Base-by-base conservation (phyloP, 2,797 vertebrate genomes). In the Calcarius lapponicus region DNA sequence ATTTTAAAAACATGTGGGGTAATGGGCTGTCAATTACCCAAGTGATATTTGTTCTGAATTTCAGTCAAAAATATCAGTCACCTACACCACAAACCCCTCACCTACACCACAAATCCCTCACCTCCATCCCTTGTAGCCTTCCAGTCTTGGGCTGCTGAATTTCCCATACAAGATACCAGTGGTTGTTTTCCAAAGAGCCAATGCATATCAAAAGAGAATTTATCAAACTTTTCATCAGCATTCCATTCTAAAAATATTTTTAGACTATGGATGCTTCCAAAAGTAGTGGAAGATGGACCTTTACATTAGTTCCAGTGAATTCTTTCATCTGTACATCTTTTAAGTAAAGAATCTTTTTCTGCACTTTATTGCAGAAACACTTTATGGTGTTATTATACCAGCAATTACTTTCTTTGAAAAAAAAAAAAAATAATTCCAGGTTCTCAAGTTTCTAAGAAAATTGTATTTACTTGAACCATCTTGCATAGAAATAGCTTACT, bases 401-500 rank as follows among this genome's bases (percentile, higher is more conserved):
- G 28, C 6, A 80, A 48, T n/a, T 71, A 43, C 24, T 45, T 73
- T 36, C 25, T 34, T 57, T 22, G 36, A 8, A 28, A 45, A 15
- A 11, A 38, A 20, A 9, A 48, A 38, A 42, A 29, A 29, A 19
- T 0, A 4, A 28, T 31, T 21, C 34, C 4, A 51, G 5, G 9
- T 56, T 83, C 38, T 81, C 48, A 51, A 21, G 61, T 80, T 86
- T 48, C 57, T 64, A 69, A 51, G 42, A 90, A 76, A 90, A 88
- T 20, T 42, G 17, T 43, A 42, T 86, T 90, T 81, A 71, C 19
- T 56, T 94, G 62, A 94, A 61, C n/a, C 11, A 47, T 32, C 56
- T 84, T 83, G 47, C 67, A 78, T 6, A 72, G 53, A 87, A 95
- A 95, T 61, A 76, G 17, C 76, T 86, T 93, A 62, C 48, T 91